Evolutionary conservation across 1,140 invertebrate genomes (phyloP), one percentile per base, ranked within the genome.

Genomic region (Pemphigus obesinymphae): DNA sequence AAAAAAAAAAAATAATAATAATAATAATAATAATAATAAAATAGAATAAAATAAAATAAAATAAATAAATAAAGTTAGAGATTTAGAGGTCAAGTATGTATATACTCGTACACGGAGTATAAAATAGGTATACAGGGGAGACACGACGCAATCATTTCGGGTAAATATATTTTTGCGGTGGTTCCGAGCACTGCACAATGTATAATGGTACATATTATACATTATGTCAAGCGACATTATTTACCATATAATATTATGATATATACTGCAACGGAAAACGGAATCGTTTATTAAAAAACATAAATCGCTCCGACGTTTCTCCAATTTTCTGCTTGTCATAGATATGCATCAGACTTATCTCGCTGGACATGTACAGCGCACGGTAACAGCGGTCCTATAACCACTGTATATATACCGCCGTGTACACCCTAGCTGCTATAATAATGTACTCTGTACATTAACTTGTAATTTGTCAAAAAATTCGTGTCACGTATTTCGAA

Each of bases 251-350:
- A 45, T 45, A 45, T 11, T 11, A 13, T 45, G 23, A 23, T 23
- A 53, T 4, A n/a, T 34, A 37, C 34, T 68, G n/a, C 63, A 10
- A n/a, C n/a, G n/a, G 11, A 13, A 23, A 37, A 43, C 66, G 11
- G n/a, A 40, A 68, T 68, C 34, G 66, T 40, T 68, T 68, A 68
- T 68, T 68, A 68, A 68, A 68, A 68, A 40, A 68, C 66, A 68
- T 68, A 68, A 68, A 68, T 68, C 66, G 66, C 11, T 40, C 5
- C 11, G 66, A 68, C 37, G 31, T 43, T 43, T 68, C 66, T 68
- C 66, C 66, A 68, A 68, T 68, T 68, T 68, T 43, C 66, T 68
- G 11, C 66, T 23, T 68, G 66, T 68, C 66, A 45, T 45, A 68
- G 66, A 68, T 68, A 68, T n/a, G 4, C 66, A 68, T 68, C 66